Base-by-base conservation (phyloP, 2,888 invertebrate species). In the Carpatolechia fugitivella region DNA sequence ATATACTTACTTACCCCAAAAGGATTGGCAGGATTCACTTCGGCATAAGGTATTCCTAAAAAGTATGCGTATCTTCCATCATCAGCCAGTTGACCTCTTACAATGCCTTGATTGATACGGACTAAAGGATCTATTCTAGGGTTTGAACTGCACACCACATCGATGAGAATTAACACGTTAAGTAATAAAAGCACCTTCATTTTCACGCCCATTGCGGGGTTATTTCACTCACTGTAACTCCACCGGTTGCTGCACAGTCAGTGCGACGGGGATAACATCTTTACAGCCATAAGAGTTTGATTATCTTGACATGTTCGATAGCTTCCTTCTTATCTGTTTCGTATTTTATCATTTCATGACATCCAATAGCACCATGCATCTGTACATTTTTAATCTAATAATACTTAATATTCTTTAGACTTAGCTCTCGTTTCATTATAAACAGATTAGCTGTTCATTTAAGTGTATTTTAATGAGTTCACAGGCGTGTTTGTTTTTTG, bases 11-110 rank as follows among this genome's bases (percentile, higher is more conserved):
- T 85, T 76, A 90, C 90, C 51, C 90, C 88, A 59, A 90, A 90
- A 18, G 89, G 90, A 65, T 89, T 76, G 47, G 71, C 67, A 40
- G 62, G 56, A 60, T 88, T 79, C 11, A 90, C 79, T 59, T 69
- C 61, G 16, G 87, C 90, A 58, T 89, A 90, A 4, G 90, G 90
- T 54, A 90, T 77, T 47, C 90, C 90, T 47, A 87, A 63, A 60
- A 90, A 90, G 44, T 70, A 66, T 0, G 89, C 85, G 49, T 87
- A 90, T 33, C 78, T 79, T 13, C 85, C 85, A 64, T 88, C 81
- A 3, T 63, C 66, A 0, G 86, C 78, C 54, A 69, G 85, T 35
- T 76, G 73, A 10, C 90, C 90, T 60, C 80, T 77, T 18, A 90
- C 78, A 24, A 90, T 58, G 1, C 89, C 90, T 68, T 90, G 89